phyloP scores from a whole-genome alignment of 1,140 invertebrate genomes.

The Cydia fagiglandana region DNA sequence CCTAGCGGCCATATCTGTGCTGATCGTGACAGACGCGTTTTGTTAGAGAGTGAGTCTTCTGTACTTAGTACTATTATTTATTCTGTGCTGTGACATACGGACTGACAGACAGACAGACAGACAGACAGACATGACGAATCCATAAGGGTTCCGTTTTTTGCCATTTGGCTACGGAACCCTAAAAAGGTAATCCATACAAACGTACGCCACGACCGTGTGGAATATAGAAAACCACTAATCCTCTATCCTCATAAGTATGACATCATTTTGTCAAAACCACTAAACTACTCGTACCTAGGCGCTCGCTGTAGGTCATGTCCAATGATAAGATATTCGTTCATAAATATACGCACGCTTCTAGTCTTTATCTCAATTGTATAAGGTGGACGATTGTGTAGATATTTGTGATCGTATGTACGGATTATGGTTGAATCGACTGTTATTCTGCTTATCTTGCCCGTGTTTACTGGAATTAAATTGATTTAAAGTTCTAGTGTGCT shows the following conservation, averaged over 20 bases:
- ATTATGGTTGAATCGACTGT: constrained; percentile 1
- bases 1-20: no score
- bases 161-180: no score
- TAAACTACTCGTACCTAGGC: neutral
- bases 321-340: neutral
- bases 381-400: neutral
- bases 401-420: neutral
- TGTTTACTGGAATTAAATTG: neutral
- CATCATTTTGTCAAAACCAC: neutral
- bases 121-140: no score
- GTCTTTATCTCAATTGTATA: neutral
- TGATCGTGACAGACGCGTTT: no score
- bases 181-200: no score
- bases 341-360: neutral
- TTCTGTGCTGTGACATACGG: no score
- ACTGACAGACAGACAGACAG: no score
- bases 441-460: neutral
- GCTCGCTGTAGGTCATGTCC: constrained; percentile 1
- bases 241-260: neutral
- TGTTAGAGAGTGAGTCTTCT: no score
- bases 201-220: no score
- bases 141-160: no score
- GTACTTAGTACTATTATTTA: no score
- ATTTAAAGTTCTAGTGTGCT: neutral
- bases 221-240: no score